Percentiles rank a stretch among this genome's conserved stretches.
Evolutionary conservation across 2,888 invertebrate species (phyloP).

Genomic region (Oscheius sp.): DNA sequence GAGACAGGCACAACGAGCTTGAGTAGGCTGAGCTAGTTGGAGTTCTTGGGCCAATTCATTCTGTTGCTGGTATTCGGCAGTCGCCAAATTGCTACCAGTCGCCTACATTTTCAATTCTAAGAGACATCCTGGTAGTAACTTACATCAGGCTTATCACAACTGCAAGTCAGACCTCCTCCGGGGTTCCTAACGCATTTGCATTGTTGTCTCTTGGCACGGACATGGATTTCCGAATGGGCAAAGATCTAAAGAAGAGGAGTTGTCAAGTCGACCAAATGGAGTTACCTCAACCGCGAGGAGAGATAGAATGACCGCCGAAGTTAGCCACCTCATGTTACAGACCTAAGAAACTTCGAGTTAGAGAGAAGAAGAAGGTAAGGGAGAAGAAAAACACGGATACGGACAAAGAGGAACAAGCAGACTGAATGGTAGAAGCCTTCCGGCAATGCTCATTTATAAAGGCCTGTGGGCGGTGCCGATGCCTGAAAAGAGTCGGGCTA

Average conservation of each 20-base stretch:
- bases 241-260: conserved; percentile 37
- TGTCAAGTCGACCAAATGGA: no score
- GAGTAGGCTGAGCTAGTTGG: conserved; percentile 41
- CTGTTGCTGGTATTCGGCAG: conserved; percentile 41
- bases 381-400: not conserved
- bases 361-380: not conserved
- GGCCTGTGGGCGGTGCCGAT: conserved; percentile 34
- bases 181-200: conserved; percentile 59
- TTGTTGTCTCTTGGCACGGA: conserved; percentile 61
- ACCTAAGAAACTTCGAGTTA: not conserved
- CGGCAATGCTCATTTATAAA: conserved; percentile 15
- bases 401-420: not conserved
- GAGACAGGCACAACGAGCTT: conserved; percentile 57
- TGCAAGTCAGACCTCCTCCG: conserved; percentile 56
- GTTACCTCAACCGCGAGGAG: conserved; percentile 9
- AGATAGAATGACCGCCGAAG: conserved; percentile 8
- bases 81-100: conserved; percentile 12
- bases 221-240: conserved; percentile 42
- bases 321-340: conserved; percentile 20
- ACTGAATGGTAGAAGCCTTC: not conserved
- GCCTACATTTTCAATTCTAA: not conserved
- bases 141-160: conserved; percentile 53
- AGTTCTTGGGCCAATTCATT: conserved; percentile 52
- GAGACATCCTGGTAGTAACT: not conserved
- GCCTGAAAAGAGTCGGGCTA: not conserved